Conservation (phyloP, 2,113 vertebrate genomes). For the Pedionomus torquatus region DNA sequence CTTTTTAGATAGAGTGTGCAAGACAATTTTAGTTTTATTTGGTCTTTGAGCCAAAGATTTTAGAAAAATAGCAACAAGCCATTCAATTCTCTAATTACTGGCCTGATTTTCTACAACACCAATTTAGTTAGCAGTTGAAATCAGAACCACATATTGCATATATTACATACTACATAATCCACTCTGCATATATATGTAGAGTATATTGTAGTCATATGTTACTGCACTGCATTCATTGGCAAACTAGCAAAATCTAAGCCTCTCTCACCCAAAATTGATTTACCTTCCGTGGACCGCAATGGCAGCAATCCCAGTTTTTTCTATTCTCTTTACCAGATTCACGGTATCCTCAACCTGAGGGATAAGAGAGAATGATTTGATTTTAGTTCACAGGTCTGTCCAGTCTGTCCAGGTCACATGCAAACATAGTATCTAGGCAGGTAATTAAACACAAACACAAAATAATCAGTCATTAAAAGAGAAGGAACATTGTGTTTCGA, state of each 20-base stretch:
- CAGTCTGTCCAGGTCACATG: not conserved
- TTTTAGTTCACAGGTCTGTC: not conserved
- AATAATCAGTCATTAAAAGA: not conserved
- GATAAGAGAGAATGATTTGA: not conserved
- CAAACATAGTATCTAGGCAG: not conserved
- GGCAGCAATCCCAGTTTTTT: constrained; percentile 90
- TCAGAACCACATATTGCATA: not conserved
- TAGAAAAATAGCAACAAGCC: not conserved
- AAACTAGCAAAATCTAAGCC: not conserved
- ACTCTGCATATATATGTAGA: not conserved
- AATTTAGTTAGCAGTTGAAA: not conserved
- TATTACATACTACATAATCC: too few relatives aligned
- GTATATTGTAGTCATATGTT: not conserved
- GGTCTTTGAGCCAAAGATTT: not conserved
- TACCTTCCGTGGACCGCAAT: constrained; percentile 96
- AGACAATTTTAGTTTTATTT: not conserved
- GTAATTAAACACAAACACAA: not conserved
- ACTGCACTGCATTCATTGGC: not conserved
- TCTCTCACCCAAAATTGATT: not conserved
- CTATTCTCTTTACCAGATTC: constrained; percentile 87
- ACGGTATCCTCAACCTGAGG: constrained; percentile 89
- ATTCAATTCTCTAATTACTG: not conserved
- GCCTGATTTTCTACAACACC: not conserved
- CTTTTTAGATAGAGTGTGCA: not conserved
- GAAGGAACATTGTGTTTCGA: not conserved